A percentile compares a stretch with the other conserved stretches of the same genome.
Conservation (phyloP, 2,113 vertebrate species). For the Gopherus evgoodei region DNA sequence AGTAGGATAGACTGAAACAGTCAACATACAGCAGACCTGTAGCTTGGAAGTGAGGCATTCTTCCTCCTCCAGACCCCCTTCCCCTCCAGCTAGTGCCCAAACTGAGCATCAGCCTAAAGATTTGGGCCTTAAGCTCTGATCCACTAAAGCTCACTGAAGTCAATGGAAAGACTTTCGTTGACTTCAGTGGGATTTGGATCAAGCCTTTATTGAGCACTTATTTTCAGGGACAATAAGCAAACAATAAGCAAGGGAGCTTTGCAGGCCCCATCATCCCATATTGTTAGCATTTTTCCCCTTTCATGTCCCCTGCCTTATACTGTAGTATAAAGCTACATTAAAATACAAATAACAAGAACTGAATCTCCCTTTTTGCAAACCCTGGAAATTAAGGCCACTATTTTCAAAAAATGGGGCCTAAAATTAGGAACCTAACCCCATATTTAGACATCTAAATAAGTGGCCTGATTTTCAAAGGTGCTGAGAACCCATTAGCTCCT, state of each 20-base stretch:
- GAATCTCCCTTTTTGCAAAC: neutral
- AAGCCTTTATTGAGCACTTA: neutral
- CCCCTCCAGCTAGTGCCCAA: neutral
- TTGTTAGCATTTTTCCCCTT: neutral
- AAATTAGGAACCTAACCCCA: neutral
- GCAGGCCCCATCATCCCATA: neutral
- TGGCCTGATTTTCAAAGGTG: neutral
- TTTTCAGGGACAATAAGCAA: neutral
- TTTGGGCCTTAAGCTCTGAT: neutral
- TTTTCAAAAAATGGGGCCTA: neutral
- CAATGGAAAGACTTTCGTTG: neutral
- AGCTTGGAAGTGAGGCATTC: accelerated
- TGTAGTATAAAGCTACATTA: neutral
- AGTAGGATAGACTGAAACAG: neutral
- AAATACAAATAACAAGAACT: neutral
- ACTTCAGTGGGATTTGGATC: neutral
- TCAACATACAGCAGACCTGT: neutral
- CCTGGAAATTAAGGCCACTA: neutral
- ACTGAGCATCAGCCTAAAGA: neutral
- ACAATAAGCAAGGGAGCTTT: neutral
- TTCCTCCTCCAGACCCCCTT: neutral
- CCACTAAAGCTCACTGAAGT: neutral
- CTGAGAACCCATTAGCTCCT: neutral
- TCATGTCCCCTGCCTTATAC: neutral
- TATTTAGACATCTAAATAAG: neutral